Conservation (phyloP, 2,888 invertebrate species). For the Cryptus armator region DNA sequence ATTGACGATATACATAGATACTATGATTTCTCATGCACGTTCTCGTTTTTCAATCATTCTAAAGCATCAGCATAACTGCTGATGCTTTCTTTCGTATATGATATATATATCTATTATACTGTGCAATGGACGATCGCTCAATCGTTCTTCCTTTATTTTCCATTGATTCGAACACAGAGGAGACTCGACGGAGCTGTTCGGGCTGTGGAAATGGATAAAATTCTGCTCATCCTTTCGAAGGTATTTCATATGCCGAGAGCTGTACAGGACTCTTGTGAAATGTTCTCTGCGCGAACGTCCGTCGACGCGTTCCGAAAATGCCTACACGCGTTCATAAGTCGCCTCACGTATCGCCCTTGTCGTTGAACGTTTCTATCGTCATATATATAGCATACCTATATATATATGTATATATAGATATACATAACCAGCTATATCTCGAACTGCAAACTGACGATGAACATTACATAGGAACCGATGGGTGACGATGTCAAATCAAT, state of each 20-base stretch:
- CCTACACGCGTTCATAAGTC: constrained; percentile 65
- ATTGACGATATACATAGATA: constrained; percentile 31
- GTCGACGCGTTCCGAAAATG: constrained; percentile 64
- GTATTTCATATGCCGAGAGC: constrained; percentile 60
- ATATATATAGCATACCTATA: constrained; percentile 40
- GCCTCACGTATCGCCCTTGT: constrained; percentile 64
- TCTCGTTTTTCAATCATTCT: constrained; percentile 40
- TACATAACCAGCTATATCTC: background rate
- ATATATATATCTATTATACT: constrained; percentile 3
- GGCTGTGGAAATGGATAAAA: constrained; percentile 48
- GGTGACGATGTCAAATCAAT: constrained; percentile 42
- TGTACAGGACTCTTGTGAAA: constrained; percentile 46
- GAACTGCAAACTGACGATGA: constrained; percentile 5
- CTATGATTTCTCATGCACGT: constrained; percentile 23
- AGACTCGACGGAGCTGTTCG: constrained; percentile 38
- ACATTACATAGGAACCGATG: constrained; percentile 6
- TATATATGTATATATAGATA: constrained; percentile 31
- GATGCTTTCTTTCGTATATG: constrained; percentile 1
- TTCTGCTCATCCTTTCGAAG: constrained; percentile 52
- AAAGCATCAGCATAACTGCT: background rate
- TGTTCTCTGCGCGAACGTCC: background rate
- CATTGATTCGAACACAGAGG: constrained; percentile 18
- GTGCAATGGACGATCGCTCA: background rate
- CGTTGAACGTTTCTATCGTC: constrained; percentile 62
- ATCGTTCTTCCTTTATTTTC: constrained; percentile 17